Evolutionary conservation across 2,113 vertebrate species (phyloP), one percentile per base, ranked within the genome.

Genomic region (Cyprinodon tularosa): DNA sequence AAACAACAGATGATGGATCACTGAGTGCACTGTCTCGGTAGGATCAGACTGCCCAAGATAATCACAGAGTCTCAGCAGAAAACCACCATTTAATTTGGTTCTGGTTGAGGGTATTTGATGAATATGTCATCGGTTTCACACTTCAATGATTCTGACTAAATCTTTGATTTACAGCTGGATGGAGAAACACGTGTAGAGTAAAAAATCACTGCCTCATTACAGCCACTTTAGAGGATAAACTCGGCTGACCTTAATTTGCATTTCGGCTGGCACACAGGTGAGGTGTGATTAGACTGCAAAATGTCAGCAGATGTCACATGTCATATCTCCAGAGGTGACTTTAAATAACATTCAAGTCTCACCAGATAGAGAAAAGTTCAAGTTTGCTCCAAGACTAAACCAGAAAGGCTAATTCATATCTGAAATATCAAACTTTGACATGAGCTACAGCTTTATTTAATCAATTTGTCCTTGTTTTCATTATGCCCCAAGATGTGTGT

Each of bases 271-370:
- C 57, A 5, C 1, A 2, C 22, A 61, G 42, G 14, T 39, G 78
- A 70, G 66, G 59, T 57, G 62, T 42, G 66, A 68, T 47, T 50
- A 42, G 68, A 80, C 86, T 77, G 69, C 71, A 75, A 84, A 91
- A 91, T 91, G 91, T 88, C 89, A 92, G 83, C 86, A 87, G 86
- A 89, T 90, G 88, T 81, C 79, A 80, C 79, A 82, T 83, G 77
- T 77, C 50, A 77, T 78, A 62, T 89, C 77, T 88, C 67, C 71
- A 72, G 60, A 59, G 14, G 63, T 89, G 88, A 88, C 85, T 86
- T 86, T 89, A 75, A 77, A 83, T 8, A 36, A 17, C 15, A 71
- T 10, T 22, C 59, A 61, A 10, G 40, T 44, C 57, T 29, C 12
- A 1, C 11, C 50, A 57, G 50, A 57, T 57, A 57, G 17, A n/a